Percentiles rank a stretch among this genome's conserved stretches.
Evolutionary conservation across 2,888 invertebrate species (phyloP).

Genomic region (Choreutis nemorana): DNA sequence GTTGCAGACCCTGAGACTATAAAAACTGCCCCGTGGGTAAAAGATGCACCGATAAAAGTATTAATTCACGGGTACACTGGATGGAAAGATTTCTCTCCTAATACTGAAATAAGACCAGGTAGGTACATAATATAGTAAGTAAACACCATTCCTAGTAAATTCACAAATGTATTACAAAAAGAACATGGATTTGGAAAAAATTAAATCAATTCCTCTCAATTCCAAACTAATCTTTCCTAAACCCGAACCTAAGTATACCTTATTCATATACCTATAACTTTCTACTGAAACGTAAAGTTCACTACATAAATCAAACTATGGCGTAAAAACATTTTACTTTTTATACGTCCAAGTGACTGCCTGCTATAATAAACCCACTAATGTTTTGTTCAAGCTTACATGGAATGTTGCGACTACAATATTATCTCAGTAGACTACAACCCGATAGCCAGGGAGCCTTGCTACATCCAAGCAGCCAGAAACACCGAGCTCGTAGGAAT

Average conservation of each 20-base stretch:
- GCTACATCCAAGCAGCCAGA: slow-evolving; percentile 65
- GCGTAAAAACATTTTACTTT: too few relatives aligned
- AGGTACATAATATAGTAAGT: not conserved
- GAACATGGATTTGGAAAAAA: not conserved
- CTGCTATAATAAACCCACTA: too few relatives aligned
- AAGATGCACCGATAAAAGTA: slow-evolving; percentile 57
- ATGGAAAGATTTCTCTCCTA: slow-evolving; percentile 65
- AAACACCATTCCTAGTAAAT: not conserved
- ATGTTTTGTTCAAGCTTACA: slow-evolving; percentile 46
- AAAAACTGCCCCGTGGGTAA: slow-evolving; percentile 45
- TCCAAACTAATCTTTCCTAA: not conserved
- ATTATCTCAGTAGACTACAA: slow-evolving; percentile 70
- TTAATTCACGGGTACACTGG: slow-evolving; percentile 73
- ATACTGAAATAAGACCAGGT: slow-evolving; percentile 68
- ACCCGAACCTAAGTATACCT: not conserved
- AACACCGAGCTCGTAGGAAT: slow-evolving; percentile 68
- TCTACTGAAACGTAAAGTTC: too few relatives aligned
- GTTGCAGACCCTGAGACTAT: slow-evolving; percentile 34
- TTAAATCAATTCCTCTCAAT: not conserved
- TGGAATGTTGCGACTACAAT: slow-evolving; percentile 64
- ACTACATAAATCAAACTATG: too few relatives aligned
- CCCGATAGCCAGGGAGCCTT: slow-evolving; percentile 63
- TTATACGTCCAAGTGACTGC: too few relatives aligned
- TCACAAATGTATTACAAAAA: not conserved
- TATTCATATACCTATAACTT: not conserved